Evolutionary conservation across 2,113 vertebrate genomes (phyloP), one percentile per base, ranked within the genome.

Genomic region (Mungos mungo): DNA sequence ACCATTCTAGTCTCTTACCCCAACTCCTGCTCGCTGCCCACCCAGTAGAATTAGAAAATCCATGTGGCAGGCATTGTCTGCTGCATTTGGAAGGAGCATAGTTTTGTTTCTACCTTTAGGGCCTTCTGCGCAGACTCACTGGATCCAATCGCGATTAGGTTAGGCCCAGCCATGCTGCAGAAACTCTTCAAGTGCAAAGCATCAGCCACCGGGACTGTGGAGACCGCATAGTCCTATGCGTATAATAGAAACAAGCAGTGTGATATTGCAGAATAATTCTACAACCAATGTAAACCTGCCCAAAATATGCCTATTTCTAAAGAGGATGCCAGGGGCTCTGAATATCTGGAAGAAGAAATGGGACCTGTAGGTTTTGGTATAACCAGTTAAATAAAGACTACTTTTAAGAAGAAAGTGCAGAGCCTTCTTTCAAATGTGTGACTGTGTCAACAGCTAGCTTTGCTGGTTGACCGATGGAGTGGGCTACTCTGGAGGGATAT

Each of bases 151-250:
- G 99, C 98, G 8, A 99, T 99, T 94, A 99, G 99, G 96, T 99
- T 99, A 33, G 99, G 99, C 95, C 99, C 99, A 77, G 99, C 99
- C 99, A 99, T 99, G 96, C 99, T 99, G 99, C 99, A 99, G 98
- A 99, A 99, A 97, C 99, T 99, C 98, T 99, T 99, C 98, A 99
- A 98, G 97, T 99, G 99, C 97, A 99, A 98, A 41, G 98, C 94
- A 15, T 99, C 99, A 47, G 95, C 81, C 89, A 99, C 99, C 0
- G 99, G 99, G 25, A 99, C 99, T 0, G 99, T 99, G 63, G 99
- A 99, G 94, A 99, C 99, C 0, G 99, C 99, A 31, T 99, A 99
- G 98, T 99, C 99, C 99, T 99, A 93, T 16, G 60, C 0, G 71
- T 90, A 96, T 95, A 96, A 57, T 95, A 98, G 96, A 98, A 33